Percentiles rank a stretch among this genome's conserved stretches.
Evolutionary conservation across 2,113 vertebrate species (phyloP).

Genomic region (Corythornis vintsioides): DNA sequence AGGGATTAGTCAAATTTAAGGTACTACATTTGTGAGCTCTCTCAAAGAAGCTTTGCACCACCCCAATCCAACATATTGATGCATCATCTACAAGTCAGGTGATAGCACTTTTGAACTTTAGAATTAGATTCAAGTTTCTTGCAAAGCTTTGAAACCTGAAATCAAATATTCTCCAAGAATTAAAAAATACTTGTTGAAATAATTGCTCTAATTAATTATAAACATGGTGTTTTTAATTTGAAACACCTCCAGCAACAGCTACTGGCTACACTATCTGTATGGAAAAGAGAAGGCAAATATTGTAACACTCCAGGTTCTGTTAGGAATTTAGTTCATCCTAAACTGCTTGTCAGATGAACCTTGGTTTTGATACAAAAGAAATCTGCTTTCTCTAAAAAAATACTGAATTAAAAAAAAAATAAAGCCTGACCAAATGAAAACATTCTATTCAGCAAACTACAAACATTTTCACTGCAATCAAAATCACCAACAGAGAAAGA

Average conservation of each 20-base stretch:
- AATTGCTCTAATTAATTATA: neutral
- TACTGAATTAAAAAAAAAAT: neutral
- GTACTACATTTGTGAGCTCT: neutral
- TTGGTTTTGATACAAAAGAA: neutral
- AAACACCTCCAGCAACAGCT: neutral
- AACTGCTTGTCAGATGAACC: neutral
- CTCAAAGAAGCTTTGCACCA: neutral
- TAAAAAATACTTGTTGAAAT: neutral
- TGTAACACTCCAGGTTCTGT: neutral
- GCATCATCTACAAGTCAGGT: neutral
- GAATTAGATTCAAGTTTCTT: neutral
- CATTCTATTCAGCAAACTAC: neutral
- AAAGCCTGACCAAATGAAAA: neutral
- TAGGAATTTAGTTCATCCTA: neutral
- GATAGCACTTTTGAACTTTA: neutral
- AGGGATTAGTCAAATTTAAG: neutral
- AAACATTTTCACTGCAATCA: neutral
- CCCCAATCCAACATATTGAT: fast-evolving
- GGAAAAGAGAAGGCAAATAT: constrained; percentile 23
- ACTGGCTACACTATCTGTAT: neutral
- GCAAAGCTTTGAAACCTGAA: neutral
- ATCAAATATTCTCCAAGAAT: neutral
- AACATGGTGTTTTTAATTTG: neutral
- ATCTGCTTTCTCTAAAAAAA: neutral
- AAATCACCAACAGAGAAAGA: neutral